Evolutionary conservation across 1,140 invertebrate genomes (phyloP).

Genomic region (Bombus picipes): DNA sequence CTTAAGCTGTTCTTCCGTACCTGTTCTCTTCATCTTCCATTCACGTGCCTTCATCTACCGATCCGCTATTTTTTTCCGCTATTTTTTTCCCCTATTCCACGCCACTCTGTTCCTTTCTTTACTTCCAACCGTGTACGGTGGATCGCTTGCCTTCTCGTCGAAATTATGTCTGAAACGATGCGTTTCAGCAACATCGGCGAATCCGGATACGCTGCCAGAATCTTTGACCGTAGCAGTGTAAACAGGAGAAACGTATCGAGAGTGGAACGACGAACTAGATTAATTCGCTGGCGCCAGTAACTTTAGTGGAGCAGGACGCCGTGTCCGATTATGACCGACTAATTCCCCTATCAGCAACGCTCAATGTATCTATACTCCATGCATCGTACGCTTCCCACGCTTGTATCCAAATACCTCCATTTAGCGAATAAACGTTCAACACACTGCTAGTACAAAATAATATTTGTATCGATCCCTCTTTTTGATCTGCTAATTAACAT

Average conservation of each 20-base stretch:
- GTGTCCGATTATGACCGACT: constrained; percentile 7
- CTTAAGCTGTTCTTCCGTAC: not conserved
- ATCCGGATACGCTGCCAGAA: not conserved
- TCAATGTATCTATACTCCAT: not conserved
- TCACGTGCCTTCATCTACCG: constrained; percentile 40
- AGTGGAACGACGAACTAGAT: not conserved
- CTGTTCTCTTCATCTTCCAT: constrained; percentile 54
- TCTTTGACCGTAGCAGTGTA: not conserved
- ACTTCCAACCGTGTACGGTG: too few species aligned
- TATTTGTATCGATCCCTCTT: not conserved
- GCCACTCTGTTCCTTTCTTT: not conserved
- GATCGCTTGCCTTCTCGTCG: not conserved
- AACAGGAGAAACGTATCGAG: not conserved
- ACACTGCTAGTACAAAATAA: not conserved
- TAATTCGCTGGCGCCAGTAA: not conserved
- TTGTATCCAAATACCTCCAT: not conserved
- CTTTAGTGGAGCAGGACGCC: not conserved
- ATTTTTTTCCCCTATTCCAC: constrained; percentile 20
- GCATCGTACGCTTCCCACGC: not conserved
- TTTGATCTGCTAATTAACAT: not conserved
- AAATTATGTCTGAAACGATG: constrained; percentile 2
- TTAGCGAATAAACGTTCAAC: too few species aligned
- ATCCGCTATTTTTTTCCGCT: constrained; percentile 28
- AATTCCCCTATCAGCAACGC: constrained; percentile 4
- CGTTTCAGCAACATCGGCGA: not conserved